phyloP scores from a whole-genome alignment of 2,113 vertebrate genomes.

The Irena cyanogastra region DNA sequence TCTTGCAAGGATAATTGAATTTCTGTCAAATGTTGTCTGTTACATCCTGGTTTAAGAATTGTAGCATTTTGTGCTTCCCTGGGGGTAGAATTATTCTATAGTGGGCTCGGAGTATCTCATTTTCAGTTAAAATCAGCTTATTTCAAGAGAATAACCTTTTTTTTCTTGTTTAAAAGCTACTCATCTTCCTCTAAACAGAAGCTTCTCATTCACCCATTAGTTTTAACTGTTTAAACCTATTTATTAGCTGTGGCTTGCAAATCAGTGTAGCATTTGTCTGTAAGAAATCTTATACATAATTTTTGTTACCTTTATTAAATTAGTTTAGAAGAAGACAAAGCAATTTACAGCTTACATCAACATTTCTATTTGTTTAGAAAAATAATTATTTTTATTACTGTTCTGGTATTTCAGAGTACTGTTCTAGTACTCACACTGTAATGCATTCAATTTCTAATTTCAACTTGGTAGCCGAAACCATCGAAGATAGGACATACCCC shows the following conservation, averaged over 20 bases:
- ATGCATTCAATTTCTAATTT: constrained; percentile 5
- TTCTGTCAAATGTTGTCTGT: constrained; percentile 41
- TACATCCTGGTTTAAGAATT: constrained; percentile 4
- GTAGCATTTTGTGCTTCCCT: background rate
- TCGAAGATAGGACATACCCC: background rate
- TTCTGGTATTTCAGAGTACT: background rate
- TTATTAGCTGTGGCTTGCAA: background rate
- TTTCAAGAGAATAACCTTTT: background rate
- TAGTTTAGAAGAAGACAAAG: background rate
- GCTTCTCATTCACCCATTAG: background rate
- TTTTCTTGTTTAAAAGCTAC: background rate
- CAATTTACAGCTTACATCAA: background rate
- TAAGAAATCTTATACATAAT: background rate
- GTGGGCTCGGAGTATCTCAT: background rate
- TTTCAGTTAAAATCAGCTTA: background rate
- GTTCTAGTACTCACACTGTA: background rate
- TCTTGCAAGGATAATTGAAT: constrained; percentile 54
- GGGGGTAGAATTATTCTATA: background rate
- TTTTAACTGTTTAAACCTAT: background rate
- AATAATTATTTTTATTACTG: background rate
- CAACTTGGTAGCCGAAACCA: background rate
- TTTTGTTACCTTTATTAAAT: background rate
- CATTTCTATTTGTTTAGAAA: background rate
- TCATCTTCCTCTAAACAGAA: background rate
- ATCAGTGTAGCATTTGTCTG: background rate